Evolutionary conservation across 2,797 vertebrate species (phyloP).

Genomic region (Coregonus ussuriensis): DNA sequence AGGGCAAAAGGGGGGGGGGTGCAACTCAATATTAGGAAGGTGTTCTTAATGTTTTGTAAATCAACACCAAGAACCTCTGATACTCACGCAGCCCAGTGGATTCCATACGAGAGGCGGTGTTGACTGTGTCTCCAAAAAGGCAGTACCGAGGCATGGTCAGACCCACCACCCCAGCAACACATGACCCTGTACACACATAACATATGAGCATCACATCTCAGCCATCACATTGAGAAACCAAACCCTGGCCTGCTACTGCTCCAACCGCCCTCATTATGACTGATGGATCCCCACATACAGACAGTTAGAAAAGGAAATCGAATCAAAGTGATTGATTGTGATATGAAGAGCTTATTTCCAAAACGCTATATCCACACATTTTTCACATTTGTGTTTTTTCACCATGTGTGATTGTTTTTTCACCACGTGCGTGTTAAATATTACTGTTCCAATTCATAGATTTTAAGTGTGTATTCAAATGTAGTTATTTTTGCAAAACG

Average conservation of each 20-base stretch:
- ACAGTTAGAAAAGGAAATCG: not conserved
- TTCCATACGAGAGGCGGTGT: constrained; percentile 88
- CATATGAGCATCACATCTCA: not conserved
- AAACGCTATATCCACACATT: no score
- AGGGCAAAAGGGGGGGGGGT: no score
- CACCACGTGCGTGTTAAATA: no score
- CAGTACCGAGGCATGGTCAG: constrained; percentile 87
- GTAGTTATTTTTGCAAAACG: no score
- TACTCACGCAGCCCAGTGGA: constrained; percentile 84
- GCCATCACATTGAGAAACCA: not conserved
- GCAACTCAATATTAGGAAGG: no score
- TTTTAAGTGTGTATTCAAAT: no score
- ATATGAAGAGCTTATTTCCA: not conserved
- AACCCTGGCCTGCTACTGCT: not conserved
- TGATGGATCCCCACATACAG: not conserved
- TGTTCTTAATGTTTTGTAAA: no score
- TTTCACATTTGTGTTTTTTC: no score
- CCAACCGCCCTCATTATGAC: not conserved
- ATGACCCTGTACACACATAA: constrained; percentile 65
- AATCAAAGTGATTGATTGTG: not conserved
- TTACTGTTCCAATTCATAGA: no score
- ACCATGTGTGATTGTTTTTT: no score
- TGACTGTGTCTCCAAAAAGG: constrained; percentile 87
- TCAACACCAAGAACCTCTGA: not conserved
- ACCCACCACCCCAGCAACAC: constrained; percentile 84